These are phyloP conservation scores for Chlorospingus flavigularis DNA, from an alignment of 2,797 vertebrate species.

Conservation along the genomic window DNA sequence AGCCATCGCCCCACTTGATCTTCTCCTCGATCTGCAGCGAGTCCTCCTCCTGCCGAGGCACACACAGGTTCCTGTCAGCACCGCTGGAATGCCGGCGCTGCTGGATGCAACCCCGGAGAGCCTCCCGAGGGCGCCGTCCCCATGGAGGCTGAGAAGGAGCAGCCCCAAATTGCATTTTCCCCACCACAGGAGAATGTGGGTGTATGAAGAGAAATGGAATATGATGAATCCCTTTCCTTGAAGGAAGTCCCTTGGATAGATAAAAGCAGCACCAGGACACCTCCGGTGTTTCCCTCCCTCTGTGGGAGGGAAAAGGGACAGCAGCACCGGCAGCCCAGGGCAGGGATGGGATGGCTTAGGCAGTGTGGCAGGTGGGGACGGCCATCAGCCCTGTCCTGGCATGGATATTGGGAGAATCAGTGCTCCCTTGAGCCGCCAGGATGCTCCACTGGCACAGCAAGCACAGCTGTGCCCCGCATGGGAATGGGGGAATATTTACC, in stretches of 20 bases:
- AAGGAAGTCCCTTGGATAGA: not conserved
- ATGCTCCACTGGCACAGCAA: rapidly evolving
- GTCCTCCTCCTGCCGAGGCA: constrained; percentile 75
- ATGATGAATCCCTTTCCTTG: not conserved
- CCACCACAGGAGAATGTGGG: not conserved
- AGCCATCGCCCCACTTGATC: constrained; percentile 82
- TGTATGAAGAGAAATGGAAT: not conserved
- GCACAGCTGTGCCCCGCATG: rapidly evolving
- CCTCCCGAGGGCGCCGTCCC: rapidly evolving
- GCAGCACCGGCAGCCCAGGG: rapidly evolving
- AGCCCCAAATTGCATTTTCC: not conserved
- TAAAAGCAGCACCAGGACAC: not conserved
- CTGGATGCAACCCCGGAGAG: rapidly evolving
- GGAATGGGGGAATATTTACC: rapidly evolving
- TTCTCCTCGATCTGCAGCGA: constrained; percentile 82
- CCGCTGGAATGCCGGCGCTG: rapidly evolving
- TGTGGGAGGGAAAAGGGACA: not conserved
- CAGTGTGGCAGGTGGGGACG: rapidly evolving
- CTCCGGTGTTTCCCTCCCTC: not conserved
- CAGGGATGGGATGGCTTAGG: not conserved
- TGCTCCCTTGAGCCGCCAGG: rapidly evolving
- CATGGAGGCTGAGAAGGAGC: not conserved
- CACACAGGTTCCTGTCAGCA: rapidly evolving
- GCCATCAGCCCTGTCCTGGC: not conserved
- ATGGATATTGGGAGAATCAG: rapidly evolving